Evolutionary conservation across 2,888 invertebrate genomes (phyloP), one percentile per base, ranked within the genome.

Genomic region (Drosophila aldrichi): DNA sequence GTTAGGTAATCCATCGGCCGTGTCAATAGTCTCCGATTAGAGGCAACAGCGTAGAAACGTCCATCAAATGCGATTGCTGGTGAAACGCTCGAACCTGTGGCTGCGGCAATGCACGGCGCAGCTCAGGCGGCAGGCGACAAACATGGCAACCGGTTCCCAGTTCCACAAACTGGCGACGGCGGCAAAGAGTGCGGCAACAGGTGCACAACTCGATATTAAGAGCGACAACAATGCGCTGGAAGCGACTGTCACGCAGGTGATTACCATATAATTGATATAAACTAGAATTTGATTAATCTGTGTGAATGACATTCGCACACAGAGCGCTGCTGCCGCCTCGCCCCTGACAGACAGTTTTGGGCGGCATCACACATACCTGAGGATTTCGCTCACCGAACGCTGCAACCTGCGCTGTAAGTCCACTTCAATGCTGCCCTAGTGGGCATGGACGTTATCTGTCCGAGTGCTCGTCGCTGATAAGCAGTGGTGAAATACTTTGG

Each of bases 361-460:
- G 12, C 94, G 99, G 70, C 94, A 95, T 76, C 99, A 99, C 92
- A 96, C 96, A 71, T 99, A 99, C 92, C 94, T 99, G 59, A 94
- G 99, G 77, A 98, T 99, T 88, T 99, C 99, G 0, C 94, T 99
- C 58, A 98, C 98, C 0, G 99, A 99, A 93, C 95, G 96, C 74
- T 99, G 99, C 93, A 99, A 99, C 94, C 94, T 99, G 80, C 94
- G 99, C 94, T 99, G 99, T 98, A 95, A 95, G 96, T 69, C n/a
- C 44, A 44, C 41, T 38, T 41, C 57, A 63, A 55, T 69, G 36
- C 14, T 38, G 9, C 7, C 14, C 25, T 3, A 32, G 10, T 32
- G 32, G 32, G 32, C 3, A 38, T 59, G 29, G 63, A 16, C 22
- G 61, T 65, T 79, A 79, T 76, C 79, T 34, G 4, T 10, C 32